These are phyloP conservation scores for Pandemis cinnamomeana DNA, from an alignment of 2,888 invertebrate genomes.

Conservation along the genomic window DNA sequence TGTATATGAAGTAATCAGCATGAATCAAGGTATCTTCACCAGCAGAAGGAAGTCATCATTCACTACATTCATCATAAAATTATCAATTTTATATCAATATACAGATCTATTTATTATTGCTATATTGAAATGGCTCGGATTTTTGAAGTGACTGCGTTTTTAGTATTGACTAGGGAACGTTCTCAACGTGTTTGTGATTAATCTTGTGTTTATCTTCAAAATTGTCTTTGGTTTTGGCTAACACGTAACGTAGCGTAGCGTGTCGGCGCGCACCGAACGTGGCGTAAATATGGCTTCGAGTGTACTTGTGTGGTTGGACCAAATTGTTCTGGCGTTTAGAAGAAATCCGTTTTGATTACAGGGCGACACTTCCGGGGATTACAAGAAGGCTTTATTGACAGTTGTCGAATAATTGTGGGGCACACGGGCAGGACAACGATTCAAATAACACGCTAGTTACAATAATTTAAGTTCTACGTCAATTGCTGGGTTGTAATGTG, in stretches of 20 bases:
- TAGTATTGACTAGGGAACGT: conserved; percentile 14
- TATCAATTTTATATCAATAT: conserved; percentile 50
- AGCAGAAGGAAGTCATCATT: conserved; percentile 7
- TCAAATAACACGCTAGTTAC: conserved; percentile 65
- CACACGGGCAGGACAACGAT: conserved; percentile 59
- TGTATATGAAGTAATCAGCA: conserved; percentile 34
- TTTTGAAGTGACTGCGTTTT: not conserved
- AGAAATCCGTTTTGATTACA: conserved; percentile 85
- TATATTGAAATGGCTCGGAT: conserved; percentile 21
- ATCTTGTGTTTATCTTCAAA: conserved; percentile 43
- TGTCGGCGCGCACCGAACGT: not conserved
- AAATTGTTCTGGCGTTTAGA: conserved; percentile 58
- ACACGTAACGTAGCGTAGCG: conserved; percentile 39
- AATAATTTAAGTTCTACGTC: conserved; percentile 71
- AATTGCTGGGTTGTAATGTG: conserved; percentile 71
- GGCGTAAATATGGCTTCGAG: conserved; percentile 30
- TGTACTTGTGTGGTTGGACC: conserved; percentile 35
- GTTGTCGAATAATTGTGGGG: conserved; percentile 87
- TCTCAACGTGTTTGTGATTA: conserved; percentile 32
- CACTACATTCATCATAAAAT: conserved; percentile 21
- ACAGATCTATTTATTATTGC: conserved; percentile 65
- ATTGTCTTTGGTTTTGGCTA: conserved; percentile 45
- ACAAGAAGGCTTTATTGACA: conserved; percentile 95
- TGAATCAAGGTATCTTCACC: conserved; percentile 30
- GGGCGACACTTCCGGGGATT: conserved; percentile 97